Base-by-base conservation (phyloP, 1,140 invertebrate genomes). In the Lordiphosa mommai region DNA sequence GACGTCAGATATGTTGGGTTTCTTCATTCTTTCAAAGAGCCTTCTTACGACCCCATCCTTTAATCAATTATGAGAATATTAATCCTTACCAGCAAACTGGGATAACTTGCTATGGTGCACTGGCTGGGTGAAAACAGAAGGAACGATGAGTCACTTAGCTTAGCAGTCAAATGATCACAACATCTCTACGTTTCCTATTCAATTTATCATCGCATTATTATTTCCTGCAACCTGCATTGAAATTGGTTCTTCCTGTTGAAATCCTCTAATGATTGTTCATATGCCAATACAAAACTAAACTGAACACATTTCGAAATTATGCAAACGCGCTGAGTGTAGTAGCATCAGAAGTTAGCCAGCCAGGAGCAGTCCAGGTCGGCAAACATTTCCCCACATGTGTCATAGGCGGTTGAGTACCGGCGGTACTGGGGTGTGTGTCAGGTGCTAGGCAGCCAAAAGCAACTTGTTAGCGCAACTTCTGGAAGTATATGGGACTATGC, bases 231-330 rank as follows among this genome's bases (percentile, higher is more conserved):
- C n/a, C 4, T 23, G 0, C 20, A 23, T 3, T 4, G 17, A 20
- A 20, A 23, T 5, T 23, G 4, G 4, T 27, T 6, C 23, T 27
- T 58, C 32, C 36, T 68, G 77, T 46, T 77, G 77, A 84, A 84
- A 84, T 84, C 77, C 46, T 52, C 59, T 84, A 84, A 84, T 84
- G 77, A 84, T 84, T 84, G 77, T 68, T 84, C 77, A 77, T 84
- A 77, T 84, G n/a, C n/a, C 77, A 84, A 84, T 84, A 77, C 79
- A 84, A 84, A 84, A 84, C 77, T 84, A 84, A 84, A 84, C n/a
- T 84, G 77, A 84, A 84, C 77, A 84, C 77, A 84, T 84, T 84
- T 84, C 63, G 79, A 61, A 77, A 84, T 84, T 84, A 84, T 84
- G 77, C 77, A 84, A 72, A 50, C 50, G 27, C 58, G 50, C 43